Percentiles rank a stretch among this genome's conserved stretches.
phyloP scores from a whole-genome alignment of 2,113 vertebrate species.

The Megalops atlanticus region DNA sequence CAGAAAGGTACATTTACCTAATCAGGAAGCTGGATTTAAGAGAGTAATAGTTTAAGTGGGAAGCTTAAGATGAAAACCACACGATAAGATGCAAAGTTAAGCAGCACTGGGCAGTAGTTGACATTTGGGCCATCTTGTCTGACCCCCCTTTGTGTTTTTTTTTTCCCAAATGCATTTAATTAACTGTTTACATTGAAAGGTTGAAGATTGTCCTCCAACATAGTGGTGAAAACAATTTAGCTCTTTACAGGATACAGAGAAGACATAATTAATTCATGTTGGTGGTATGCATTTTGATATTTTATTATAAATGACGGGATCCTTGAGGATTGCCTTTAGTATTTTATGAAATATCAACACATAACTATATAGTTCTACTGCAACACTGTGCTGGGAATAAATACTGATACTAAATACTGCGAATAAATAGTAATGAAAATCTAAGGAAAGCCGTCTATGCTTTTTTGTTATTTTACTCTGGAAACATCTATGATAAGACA shows the following conservation, averaged over 20 bases:
- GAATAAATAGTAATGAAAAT: not conserved
- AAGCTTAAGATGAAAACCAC: not conserved
- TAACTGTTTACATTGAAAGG: not conserved
- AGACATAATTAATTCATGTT: too few relatives aligned
- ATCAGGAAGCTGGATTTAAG: conserved; percentile 20
- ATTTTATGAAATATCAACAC: too few relatives aligned
- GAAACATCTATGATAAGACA: conserved; percentile 49
- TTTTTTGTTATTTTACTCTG: conserved; percentile 43
- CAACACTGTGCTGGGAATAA: too few relatives aligned
- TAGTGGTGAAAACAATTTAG: too few relatives aligned
- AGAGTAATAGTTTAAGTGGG: not conserved
- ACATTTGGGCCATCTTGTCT: not conserved
- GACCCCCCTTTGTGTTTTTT: too few relatives aligned
- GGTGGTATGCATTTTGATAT: too few relatives aligned
- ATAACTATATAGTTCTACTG: too few relatives aligned
- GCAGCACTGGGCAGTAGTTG: not conserved
- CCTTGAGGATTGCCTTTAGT: too few relatives aligned
- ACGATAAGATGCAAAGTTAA: not conserved
- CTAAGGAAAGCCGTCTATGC: not conserved
- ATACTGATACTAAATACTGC: too few relatives aligned
- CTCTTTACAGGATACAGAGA: too few relatives aligned
- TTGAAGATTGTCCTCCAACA: not conserved
- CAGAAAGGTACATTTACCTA: conserved; percentile 15
- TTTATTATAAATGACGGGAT: too few relatives aligned
- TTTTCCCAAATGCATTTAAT: not conserved